Evolutionary conservation across 2,797 vertebrate species (phyloP).

Genomic region (Enoplosus armatus): DNA sequence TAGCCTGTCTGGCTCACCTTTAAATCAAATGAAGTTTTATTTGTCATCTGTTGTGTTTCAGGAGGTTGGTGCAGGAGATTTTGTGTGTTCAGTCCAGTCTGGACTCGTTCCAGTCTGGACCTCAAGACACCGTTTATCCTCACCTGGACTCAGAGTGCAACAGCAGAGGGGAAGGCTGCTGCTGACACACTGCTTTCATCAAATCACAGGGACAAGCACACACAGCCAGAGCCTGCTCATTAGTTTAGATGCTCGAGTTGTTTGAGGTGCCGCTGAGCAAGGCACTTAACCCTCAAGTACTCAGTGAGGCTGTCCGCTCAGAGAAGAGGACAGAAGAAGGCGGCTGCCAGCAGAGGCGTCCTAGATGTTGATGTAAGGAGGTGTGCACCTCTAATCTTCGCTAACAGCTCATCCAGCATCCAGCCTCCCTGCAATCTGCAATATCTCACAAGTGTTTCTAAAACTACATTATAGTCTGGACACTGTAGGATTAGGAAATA

Average conservation of each 20-base stretch:
- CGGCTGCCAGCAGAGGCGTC: background rate
- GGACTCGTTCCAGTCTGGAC: background rate
- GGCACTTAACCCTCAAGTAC: background rate
- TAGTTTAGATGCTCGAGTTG: background rate
- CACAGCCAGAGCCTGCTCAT: background rate
- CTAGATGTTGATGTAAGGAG: background rate
- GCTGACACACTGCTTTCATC: slow-evolving; percentile 41
- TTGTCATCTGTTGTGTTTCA: slow-evolving; percentile 53
- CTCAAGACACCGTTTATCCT: background rate
- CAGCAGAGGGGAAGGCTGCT: slow-evolving; percentile 39
- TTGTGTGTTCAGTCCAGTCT: slow-evolving; percentile 30
- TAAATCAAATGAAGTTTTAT: too few species aligned
- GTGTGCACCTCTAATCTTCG: too few species aligned
- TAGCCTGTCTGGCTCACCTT: too few species aligned
- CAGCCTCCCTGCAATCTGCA: too few species aligned
- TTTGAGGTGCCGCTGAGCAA: background rate
- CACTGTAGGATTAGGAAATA: background rate
- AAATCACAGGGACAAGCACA: background rate
- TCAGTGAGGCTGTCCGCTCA: background rate
- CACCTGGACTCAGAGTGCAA: background rate
- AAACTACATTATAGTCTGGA: too few species aligned
- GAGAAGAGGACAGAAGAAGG: background rate
- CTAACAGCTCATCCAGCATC: too few species aligned
- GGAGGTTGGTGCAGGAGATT: slow-evolving; percentile 66
- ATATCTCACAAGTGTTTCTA: background rate